Evolutionary conservation across 2,797 vertebrate genomes (phyloP), one percentile per base, ranked within the genome.

Genomic region (Pempheris klunzingeri): DNA sequence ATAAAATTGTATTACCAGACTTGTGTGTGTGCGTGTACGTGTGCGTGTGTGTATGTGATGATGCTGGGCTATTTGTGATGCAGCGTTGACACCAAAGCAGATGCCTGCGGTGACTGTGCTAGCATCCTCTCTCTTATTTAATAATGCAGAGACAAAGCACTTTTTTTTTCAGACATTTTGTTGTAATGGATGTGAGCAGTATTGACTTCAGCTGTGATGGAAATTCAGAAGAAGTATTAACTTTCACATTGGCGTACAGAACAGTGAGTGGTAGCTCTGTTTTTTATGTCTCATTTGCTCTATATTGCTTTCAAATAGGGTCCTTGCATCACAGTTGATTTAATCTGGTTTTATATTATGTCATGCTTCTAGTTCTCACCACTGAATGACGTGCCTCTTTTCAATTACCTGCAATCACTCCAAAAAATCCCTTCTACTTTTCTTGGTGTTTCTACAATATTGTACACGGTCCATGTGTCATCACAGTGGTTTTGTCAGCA

Each of bases 21-120:
- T 32, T 69, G 64, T 49, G 66, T 54, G 44, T 34, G 47, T 49
- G 2, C 28, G 7, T 28, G 28, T 47, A n/a, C 22, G 30, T 53
- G 70, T 60, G 52, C 10, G 22, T 50, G 20, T 52, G 41, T 59
- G 60, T 61, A 30, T 76, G 24, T 30, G 46, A 26, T 72, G n/a
- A 78, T 38, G 66, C 55, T 44, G 66, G 22, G 41, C 49, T 79
- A 61, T 82, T 85, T 85, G 63, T 66, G 78, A 87, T 83, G 78
- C 73, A 71, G 71, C 74, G 78, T 79, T 85, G 74, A 86, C 85
- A 87, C 82, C 59, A 46, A 81, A 82, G 79, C 82, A 84, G 79
- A 87, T 79, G 86, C 65, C 72, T 80, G 76, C 71, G 61, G 67
- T 85, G 71, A 80, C 78, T 75, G 74, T 84, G 78, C 69, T 41